Evolutionary conservation across 2,888 invertebrate species (phyloP), one percentile per base, ranked within the genome.

Genomic region (Spisula subtruncata): DNA sequence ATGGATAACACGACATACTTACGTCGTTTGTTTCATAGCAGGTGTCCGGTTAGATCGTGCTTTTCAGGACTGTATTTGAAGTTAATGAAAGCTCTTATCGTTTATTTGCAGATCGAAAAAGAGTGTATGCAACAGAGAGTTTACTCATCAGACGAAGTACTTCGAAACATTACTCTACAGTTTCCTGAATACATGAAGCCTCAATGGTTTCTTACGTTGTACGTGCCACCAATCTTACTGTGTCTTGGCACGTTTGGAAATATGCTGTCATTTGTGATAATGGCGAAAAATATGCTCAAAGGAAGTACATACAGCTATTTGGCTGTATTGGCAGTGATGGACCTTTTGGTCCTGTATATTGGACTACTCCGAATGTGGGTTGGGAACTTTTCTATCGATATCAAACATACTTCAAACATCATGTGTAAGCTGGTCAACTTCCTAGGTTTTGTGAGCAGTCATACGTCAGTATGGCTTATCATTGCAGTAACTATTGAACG

Each of bases 401-500:
- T 96, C 29, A 93, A 94, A 51, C 93, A 94, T 66, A 92, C 93
- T 6, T 91, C 95, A 0, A 93, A 95, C 81, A 94, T 93, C 92
- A 85, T 95, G 71, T 96, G 96, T 90, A 96, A 96, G 89, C 75
- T 95, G 41, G 94, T 95, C 16, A 94, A 94, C 48, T 93, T 95
- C 10, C 88, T 96, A 16, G 95, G 95, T 6, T 96, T 96, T 84
- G 94, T 95, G 66, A 93, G 94, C 85, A 96, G 96, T 86, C 96
- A 96, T 85, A 93, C 96, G 51, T 96, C 96, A 1, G 96, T 96
- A 0, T 96, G 96, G 96, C 92, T 96, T 16, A 96, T 96, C 71
- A 95, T 96, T 25, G 96, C 96, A 0, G 95, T 96, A 6, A 96
- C 96, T 0, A 94, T 96, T n/a, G 96, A 96, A 89, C 91, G 96